Evolutionary conservation across 1,140 invertebrate species (phyloP).

Genomic region (Mactra quadrangularis): DNA sequence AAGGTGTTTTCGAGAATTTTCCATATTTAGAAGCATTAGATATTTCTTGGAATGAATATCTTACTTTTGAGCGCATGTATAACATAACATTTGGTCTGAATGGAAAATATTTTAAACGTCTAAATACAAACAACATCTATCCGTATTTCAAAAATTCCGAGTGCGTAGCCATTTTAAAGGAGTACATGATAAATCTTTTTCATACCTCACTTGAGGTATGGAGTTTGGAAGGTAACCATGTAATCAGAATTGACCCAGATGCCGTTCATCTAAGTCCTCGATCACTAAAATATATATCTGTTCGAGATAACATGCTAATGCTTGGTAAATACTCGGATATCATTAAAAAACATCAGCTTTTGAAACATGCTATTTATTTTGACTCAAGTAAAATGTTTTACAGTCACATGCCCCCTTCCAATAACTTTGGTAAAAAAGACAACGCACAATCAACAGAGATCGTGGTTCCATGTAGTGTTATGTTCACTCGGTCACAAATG

Average conservation of each 20-base stretch:
- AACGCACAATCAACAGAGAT: not conserved
- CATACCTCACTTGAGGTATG: not conserved
- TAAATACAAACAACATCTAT: too few relatives aligned
- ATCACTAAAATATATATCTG: slow-evolving; percentile 7
- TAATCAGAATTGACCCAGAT: not conserved
- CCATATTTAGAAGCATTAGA: too few relatives aligned
- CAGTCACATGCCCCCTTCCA: not conserved
- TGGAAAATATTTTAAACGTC: too few relatives aligned
- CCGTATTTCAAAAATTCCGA: not conserved
- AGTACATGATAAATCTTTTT: not conserved
- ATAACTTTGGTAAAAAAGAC: not conserved
- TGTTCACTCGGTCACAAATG: too few relatives aligned
- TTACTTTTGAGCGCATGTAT: too few relatives aligned
- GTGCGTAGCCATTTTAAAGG: not conserved
- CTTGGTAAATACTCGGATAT: not conserved
- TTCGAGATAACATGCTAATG: slow-evolving; percentile 21
- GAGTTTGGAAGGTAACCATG: not conserved
- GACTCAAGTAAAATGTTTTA: slow-evolving; percentile 4
- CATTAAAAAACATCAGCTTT: not conserved
- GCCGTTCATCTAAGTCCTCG: not conserved
- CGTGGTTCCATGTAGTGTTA: not conserved
- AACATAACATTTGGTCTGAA: too few relatives aligned
- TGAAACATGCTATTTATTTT: too few relatives aligned
- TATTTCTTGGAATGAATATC: too few relatives aligned
- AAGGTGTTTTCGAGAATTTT: too few relatives aligned